Percentiles rank a stretch among this genome's conserved stretches.
Evolutionary conservation across 2,113 vertebrate species (phyloP).

Genomic region (Mesoclemmys tuberculata): DNA sequence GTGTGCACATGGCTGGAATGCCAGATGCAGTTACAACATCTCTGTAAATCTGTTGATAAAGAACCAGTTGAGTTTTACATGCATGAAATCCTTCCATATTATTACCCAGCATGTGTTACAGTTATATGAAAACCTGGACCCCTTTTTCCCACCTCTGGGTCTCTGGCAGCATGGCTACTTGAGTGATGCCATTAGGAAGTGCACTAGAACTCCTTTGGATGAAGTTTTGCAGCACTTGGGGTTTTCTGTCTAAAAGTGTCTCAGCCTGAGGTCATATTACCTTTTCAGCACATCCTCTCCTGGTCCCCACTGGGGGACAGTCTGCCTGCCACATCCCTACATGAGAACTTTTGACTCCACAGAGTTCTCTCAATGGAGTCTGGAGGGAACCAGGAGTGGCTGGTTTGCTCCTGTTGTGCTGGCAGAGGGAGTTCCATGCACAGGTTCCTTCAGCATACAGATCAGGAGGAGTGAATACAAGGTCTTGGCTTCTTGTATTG

Average conservation of each 20-base stretch:
- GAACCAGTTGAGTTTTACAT: background rate
- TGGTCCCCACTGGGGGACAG: background rate
- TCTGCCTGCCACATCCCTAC: background rate
- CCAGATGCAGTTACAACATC: background rate
- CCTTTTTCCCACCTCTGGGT: background rate
- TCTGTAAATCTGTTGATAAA: background rate
- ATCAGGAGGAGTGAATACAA: background rate
- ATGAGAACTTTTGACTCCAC: background rate
- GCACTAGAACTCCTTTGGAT: background rate
- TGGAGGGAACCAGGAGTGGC: background rate
- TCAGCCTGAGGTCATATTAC: background rate
- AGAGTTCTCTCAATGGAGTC: background rate
- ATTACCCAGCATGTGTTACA: background rate
- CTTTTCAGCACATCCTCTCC: background rate
- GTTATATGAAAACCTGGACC: background rate
- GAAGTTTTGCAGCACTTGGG: background rate
- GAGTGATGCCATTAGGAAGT: background rate
- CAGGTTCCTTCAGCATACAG: background rate
- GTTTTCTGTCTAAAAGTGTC: background rate
- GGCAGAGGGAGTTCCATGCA: background rate
- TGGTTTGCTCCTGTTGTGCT: background rate
- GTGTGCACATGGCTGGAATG: background rate
- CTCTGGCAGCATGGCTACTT: background rate
- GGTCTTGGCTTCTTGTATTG: background rate
- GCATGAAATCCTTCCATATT: background rate